Conservation (phyloP, 2,888 invertebrate genomes). For the Oligia strigilis region DNA sequence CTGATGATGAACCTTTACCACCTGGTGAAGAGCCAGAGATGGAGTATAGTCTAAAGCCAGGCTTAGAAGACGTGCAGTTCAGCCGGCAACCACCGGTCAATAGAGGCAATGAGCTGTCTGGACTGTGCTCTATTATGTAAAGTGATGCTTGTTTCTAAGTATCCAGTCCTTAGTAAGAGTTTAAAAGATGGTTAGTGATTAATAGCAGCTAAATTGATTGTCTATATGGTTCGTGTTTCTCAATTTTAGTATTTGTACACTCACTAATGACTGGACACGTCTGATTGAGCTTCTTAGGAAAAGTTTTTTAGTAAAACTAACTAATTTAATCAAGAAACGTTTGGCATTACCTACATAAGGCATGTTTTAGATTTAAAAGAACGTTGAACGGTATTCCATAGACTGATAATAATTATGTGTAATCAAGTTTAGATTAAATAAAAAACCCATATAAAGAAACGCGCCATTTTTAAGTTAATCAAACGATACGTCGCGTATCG, state of each 20-base stretch:
- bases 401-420: constrained; percentile 50
- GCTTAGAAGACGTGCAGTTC: constrained; percentile 92
- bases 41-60: constrained; percentile 92
- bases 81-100: constrained; percentile 93
- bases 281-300: background rate
- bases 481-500: constrained; percentile 1
- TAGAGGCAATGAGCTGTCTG: constrained; percentile 95
- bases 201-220: constrained; percentile 1
- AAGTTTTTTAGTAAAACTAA: constrained; percentile 35
- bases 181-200: background rate
- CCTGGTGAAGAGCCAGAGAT: constrained; percentile 90
- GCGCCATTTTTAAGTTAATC: constrained; percentile 23
- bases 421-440: constrained; percentile 31
- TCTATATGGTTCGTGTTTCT: background rate
- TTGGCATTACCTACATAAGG: constrained; percentile 13
- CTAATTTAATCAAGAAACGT: constrained; percentile 14
- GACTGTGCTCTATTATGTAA: constrained; percentile 96
- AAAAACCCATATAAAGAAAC: constrained; percentile 2
- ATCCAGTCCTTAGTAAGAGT: constrained; percentile 19
- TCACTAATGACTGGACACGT: constrained; percentile 18
- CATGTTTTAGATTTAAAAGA: constrained; percentile 25
- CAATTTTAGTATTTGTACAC: constrained; percentile 6
- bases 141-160: background rate
- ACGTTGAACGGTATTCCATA: constrained; percentile 25
- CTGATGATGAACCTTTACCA: constrained; percentile 89